Evolutionary conservation across 2,797 vertebrate species (phyloP).

Genomic region (Ctenochaetus hawaiiensis): DNA sequence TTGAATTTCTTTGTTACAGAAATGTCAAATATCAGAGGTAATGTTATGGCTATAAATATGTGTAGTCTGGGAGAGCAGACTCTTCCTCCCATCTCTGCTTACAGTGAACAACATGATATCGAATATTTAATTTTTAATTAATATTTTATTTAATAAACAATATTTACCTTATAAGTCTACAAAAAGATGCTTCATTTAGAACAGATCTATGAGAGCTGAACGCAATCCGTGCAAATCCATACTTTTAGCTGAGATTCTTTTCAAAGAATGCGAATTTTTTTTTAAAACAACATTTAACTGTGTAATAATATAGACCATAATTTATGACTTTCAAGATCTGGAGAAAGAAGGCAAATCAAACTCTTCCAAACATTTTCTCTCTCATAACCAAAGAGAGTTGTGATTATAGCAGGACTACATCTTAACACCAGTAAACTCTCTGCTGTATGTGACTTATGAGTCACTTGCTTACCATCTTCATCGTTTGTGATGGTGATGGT

Average conservation of each 20-base stretch:
- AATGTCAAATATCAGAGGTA: no score
- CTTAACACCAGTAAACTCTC: background rate
- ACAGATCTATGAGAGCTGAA: no score
- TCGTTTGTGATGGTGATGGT: slow-evolving; percentile 94
- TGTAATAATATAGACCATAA: background rate
- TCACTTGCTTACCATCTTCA: slow-evolving; percentile 90
- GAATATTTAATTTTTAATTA: no score
- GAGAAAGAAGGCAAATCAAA: background rate
- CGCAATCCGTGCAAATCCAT: no score
- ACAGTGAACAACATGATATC: no score
- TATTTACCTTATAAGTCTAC: background rate
- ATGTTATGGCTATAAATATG: no score
- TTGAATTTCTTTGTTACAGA: no score
- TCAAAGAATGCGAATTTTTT: no score
- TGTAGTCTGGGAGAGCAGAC: no score
- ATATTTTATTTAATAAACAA: background rate
- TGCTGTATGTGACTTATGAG: background rate
- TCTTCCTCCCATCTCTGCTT: no score
- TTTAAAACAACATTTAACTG: background rate
- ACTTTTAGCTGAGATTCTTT: no score
- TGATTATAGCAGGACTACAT: background rate
- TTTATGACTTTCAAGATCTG: background rate
- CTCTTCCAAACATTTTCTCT: background rate
- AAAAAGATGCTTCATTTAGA: background rate
- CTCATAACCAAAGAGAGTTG: background rate